Evolutionary conservation across 2,888 invertebrate genomes (phyloP).

Genomic region (Epistrophe grossulariae): DNA sequence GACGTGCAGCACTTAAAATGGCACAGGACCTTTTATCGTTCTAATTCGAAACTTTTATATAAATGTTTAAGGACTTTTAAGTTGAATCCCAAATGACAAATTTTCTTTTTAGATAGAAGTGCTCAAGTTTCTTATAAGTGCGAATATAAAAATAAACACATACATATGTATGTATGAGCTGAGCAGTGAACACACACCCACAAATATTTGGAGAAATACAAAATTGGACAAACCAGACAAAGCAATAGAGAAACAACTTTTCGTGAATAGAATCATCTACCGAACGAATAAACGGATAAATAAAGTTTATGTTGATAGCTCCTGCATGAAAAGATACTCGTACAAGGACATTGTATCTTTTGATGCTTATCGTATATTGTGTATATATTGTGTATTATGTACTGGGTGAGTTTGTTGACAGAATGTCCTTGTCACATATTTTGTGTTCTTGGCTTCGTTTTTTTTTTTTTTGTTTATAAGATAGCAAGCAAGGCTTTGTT

Average conservation of each 20-base stretch:
- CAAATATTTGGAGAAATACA: constrained; percentile 11
- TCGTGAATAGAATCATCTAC: constrained; percentile 54
- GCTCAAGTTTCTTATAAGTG: constrained; percentile 29
- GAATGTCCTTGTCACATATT: constrained; percentile 73
- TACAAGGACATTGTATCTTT: constrained; percentile 55
- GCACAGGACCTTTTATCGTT: constrained; percentile 32
- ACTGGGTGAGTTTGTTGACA: constrained; percentile 68
- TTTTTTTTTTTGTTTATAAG: neutral
- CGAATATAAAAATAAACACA: constrained; percentile 35
- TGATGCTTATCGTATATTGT: constrained; percentile 41
- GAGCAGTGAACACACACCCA: constrained; percentile 21
- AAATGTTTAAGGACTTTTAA: constrained; percentile 47
- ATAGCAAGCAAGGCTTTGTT: constrained; percentile 34
- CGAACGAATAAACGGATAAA: constrained; percentile 44
- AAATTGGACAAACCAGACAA: constrained; percentile 33
- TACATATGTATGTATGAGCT: neutral
- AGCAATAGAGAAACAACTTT: neutral
- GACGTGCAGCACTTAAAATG: constrained; percentile 14
- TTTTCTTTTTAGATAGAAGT: constrained; percentile 14
- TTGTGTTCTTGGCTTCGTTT: constrained; percentile 49
- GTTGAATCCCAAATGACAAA: constrained; percentile 43
- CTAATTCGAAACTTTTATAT: constrained; percentile 43
- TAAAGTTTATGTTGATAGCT: constrained; percentile 29
- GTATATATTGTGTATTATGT: constrained; percentile 41
- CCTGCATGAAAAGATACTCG: constrained; percentile 26